A percentile compares a stretch with the other conserved stretches of the same genome.
Evolutionary conservation across 2,888 invertebrate genomes (phyloP).

Genomic region (Choristoneura rosaceana): DNA sequence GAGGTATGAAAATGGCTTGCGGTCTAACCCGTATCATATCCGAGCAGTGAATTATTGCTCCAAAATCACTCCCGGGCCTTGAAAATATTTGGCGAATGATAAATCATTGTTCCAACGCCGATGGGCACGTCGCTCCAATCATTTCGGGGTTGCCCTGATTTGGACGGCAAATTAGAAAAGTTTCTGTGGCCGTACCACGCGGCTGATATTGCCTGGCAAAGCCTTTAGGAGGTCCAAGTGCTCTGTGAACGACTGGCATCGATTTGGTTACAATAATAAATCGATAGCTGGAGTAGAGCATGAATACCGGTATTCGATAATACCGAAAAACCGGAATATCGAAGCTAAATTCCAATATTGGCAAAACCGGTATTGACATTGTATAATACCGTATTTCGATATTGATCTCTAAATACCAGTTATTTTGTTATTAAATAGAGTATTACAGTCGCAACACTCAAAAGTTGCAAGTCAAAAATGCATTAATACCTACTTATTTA

Average conservation of each 20-base stretch:
- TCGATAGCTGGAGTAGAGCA: slow-evolving; percentile 2
- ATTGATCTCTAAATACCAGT: no score
- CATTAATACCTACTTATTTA: no score
- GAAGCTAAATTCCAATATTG: no score
- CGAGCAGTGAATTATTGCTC: slow-evolving; percentile 4
- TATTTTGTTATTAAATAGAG: no score
- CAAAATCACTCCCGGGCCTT: slow-evolving; percentile 16
- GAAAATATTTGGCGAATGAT: slow-evolving; percentile 29
- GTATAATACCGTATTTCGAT: no score
- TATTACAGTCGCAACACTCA: no score
- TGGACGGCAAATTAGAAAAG: slow-evolving; percentile 69
- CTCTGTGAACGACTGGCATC: not conserved
- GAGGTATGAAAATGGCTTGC: not conserved
- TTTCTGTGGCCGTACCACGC: slow-evolving; percentile 60
- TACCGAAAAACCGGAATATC: no score
- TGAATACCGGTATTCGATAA: no score
- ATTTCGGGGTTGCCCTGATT: slow-evolving; percentile 51
- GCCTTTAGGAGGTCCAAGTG: not conserved
- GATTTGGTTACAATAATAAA: slow-evolving; percentile 16
- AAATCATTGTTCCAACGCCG: slow-evolving; percentile 33
- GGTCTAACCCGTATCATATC: not conserved
- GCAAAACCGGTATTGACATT: no score
- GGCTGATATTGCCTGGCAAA: slow-evolving; percentile 52
- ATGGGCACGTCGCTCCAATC: slow-evolving; percentile 26
- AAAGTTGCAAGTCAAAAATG: no score